Percentiles rank a stretch among this genome's conserved stretches.
phyloP scores from a whole-genome alignment of 2,888 invertebrate genomes.

The Drosophila putrida region DNA sequence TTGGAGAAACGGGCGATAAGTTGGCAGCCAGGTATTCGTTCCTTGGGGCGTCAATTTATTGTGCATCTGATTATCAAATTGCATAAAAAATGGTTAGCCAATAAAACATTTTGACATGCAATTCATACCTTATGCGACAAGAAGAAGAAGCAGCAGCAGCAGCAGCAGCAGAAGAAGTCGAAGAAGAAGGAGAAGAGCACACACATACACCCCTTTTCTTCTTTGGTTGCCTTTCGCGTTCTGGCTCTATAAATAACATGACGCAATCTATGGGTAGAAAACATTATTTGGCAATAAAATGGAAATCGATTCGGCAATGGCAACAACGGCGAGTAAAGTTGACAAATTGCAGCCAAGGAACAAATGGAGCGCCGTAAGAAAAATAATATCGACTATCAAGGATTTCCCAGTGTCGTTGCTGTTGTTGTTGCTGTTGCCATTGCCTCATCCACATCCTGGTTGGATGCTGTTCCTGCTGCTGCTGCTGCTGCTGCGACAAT shows the following conservation, averaged over 20 bases:
- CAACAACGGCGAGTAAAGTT: constrained; percentile 69
- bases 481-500: constrained; percentile 66
- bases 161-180: constrained; percentile 4
- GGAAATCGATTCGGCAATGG: constrained; percentile 70
- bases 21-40: constrained; percentile 54
- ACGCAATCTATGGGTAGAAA: constrained; percentile 80
- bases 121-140: constrained; percentile 73
- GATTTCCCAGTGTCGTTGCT: constrained; percentile 64
- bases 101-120: constrained; percentile 83
- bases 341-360: constrained; percentile 78
- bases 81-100: constrained; percentile 81
- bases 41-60: constrained; percentile 61
- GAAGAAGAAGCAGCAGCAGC: neutral
- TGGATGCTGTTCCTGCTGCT: constrained; percentile 44
- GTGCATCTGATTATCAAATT: constrained; percentile 77
- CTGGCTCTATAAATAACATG: constrained; percentile 80
- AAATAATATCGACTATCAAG: constrained; percentile 80
- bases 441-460: constrained; percentile 28
- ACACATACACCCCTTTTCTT: constrained; percentile 29
- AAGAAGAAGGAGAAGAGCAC: neutral
- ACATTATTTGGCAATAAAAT: constrained; percentile 84
- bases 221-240: constrained; percentile 21
- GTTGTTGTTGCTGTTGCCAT: constrained; percentile 31
- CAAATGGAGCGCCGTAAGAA: constrained; percentile 80
- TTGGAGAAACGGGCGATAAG: constrained; percentile 57